phyloP scores from a whole-genome alignment of 2,113 vertebrate species.

The Acrocephalus kingi region DNA sequence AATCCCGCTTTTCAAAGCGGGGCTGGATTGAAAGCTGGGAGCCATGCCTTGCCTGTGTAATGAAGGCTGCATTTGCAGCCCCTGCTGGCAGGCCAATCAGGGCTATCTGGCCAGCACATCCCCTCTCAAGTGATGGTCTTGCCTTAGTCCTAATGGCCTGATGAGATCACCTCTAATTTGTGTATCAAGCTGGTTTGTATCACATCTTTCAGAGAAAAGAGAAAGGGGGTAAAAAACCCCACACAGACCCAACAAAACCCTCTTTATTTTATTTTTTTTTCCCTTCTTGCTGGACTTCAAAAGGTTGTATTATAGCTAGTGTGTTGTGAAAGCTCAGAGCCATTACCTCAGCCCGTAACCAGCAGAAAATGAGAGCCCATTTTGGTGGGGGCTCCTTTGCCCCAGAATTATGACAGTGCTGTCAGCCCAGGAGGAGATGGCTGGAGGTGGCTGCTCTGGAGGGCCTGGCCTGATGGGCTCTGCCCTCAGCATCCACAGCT shows the following conservation, averaged over 20 bases:
- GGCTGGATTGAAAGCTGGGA: conserved; percentile 14
- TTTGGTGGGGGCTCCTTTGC: not conserved
- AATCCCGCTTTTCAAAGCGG: conserved; percentile 8
- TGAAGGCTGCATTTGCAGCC: conserved; percentile 53
- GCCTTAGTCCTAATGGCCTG: conserved; percentile 50
- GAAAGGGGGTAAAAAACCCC: not conserved
- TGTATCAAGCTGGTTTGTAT: conserved; percentile 57
- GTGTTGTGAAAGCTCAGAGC: not conserved
- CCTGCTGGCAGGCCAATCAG: conserved; percentile 38
- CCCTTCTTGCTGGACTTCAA: conserved; percentile 2
- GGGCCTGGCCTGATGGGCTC: rapidly evolving
- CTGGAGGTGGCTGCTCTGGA: not conserved
- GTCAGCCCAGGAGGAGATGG: not conserved
- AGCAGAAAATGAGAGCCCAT: not conserved
- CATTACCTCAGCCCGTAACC: conserved; percentile 26
- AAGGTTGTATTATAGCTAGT: conserved; percentile 2
- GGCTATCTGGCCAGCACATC: conserved; percentile 60
- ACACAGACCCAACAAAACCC: conserved; percentile 37
- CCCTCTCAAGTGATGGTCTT: conserved; percentile 51
- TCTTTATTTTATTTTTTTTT: conserved; percentile 48
- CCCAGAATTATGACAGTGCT: not conserved
- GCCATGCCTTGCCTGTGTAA: conserved; percentile 65
- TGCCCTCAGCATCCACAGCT: not conserved
- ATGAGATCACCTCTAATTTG: conserved; percentile 74
- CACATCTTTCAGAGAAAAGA: conserved; percentile 34